Conservation (phyloP, 2,888 invertebrate genomes). For the Synergus gifuensis region DNA sequence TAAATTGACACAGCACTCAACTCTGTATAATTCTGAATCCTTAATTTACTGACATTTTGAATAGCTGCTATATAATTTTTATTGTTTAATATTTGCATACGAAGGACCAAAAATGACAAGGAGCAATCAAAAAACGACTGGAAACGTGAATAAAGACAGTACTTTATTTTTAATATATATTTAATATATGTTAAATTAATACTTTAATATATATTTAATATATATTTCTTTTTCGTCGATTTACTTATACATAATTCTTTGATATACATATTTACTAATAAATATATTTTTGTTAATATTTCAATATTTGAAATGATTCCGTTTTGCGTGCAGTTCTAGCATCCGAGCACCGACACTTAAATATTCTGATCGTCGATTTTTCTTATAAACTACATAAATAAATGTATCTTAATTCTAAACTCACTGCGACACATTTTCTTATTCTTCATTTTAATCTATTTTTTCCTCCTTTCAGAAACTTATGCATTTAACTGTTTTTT, state of each 20-base stretch:
- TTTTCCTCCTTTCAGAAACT: neutral
- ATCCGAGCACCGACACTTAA: constrained; percentile 10
- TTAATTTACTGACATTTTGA: neutral
- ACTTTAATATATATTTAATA: constrained; percentile 41
- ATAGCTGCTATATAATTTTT: neutral
- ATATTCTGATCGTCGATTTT: neutral
- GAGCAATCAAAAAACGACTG: constrained; percentile 47
- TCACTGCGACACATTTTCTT: neutral
- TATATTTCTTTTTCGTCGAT: constrained; percentile 64
- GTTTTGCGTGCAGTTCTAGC: constrained; percentile 47
- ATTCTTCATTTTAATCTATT: constrained; percentile 35
- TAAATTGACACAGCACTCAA: too few species aligned
- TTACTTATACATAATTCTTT: constrained; percentile 58
- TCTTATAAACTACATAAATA: neutral
- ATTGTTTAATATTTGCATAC: neutral
- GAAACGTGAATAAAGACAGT: constrained; percentile 68
- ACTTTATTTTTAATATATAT: constrained; percentile 64
- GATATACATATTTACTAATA: constrained; percentile 59
- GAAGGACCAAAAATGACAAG: neutral
- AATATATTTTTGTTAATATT: constrained; percentile 63
- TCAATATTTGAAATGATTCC: constrained; percentile 60
- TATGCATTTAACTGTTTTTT: neutral
- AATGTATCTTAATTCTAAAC: neutral
- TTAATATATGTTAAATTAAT: too few species aligned
- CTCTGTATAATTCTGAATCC: too few species aligned